Conservation (phyloP, 2,888 invertebrate genomes). For the Agonopterix arenella region DNA sequence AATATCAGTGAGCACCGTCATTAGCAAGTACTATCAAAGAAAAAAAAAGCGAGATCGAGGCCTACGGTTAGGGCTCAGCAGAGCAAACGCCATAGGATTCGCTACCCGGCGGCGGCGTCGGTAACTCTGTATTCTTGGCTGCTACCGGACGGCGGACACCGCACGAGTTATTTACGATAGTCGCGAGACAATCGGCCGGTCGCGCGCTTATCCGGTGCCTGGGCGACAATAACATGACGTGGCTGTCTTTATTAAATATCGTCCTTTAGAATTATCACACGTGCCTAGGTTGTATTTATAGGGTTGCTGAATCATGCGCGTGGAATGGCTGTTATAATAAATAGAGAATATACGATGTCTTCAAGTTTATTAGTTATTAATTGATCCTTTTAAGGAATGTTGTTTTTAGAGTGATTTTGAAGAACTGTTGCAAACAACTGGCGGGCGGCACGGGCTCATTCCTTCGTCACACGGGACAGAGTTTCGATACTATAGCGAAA, state of each 20-base stretch:
- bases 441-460: too few species aligned
- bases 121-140: slow-evolving; percentile 63
- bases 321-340: slow-evolving; percentile 36
- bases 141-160: slow-evolving; percentile 71
- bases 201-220: slow-evolving; percentile 70
- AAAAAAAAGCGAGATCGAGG: slow-evolving; percentile 12
- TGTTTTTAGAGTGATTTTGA: background rate
- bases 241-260: slow-evolving; percentile 69
- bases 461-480: too few species aligned
- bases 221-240: slow-evolving; percentile 71
- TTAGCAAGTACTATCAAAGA: background rate
- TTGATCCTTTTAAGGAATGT: slow-evolving; percentile 1
- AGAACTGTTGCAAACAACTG: too few species aligned
- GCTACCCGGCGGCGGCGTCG: slow-evolving; percentile 43
- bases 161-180: slow-evolving; percentile 71
- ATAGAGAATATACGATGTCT: slow-evolving; percentile 20
- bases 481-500: too few species aligned
- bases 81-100: slow-evolving; percentile 34
- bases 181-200: slow-evolving; percentile 69
- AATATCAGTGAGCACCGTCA: background rate
- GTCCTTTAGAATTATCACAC: slow-evolving; percentile 63
- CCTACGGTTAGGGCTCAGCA: slow-evolving; percentile 18
- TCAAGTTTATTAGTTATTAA: slow-evolving; percentile 10
- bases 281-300: slow-evolving; percentile 57
- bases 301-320: slow-evolving; percentile 52